Conservation (phyloP, 2,888 invertebrate species). For the Acrobasis repandana region DNA sequence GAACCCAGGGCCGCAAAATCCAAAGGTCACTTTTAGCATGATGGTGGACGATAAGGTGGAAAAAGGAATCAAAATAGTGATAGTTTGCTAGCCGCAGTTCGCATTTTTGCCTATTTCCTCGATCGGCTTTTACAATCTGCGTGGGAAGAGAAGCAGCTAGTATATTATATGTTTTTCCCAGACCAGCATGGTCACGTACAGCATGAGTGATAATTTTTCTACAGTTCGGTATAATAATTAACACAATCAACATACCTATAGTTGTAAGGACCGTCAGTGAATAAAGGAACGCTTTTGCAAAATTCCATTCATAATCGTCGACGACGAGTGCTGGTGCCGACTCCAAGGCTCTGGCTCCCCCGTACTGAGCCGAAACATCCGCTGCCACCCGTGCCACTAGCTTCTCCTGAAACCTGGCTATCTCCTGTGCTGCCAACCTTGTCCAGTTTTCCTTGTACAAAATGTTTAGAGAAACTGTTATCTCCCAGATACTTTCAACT, state of each 20-base stretch:
- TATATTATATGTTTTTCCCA: too few relatives aligned
- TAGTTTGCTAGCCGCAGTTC: too few relatives aligned
- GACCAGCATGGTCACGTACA: too few relatives aligned
- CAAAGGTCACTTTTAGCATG: too few relatives aligned
- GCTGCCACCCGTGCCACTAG: conserved; percentile 89
- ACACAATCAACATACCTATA: conserved; percentile 86
- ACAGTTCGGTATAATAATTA: too few relatives aligned
- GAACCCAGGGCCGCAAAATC: too few relatives aligned
- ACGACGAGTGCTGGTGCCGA: conserved; percentile 67
- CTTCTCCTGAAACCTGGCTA: conserved; percentile 90
- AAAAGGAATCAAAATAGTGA: too few relatives aligned
- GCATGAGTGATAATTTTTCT: too few relatives aligned
- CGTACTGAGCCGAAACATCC: conserved; percentile 85
- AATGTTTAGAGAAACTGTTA: conserved; percentile 93
- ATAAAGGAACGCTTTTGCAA: conserved; percentile 95
- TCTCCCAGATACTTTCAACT: conserved; percentile 96
- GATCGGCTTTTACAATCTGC: too few relatives aligned
- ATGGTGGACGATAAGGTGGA: too few relatives aligned
- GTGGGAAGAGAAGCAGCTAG: too few relatives aligned
- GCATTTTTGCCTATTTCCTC: too few relatives aligned
- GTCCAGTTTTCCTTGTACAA: conserved; percentile 96
- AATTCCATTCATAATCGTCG: conserved; percentile 91
- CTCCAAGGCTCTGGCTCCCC: conserved; percentile 70
- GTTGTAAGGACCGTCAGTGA: conserved; percentile 97
- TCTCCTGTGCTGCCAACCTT: conserved; percentile 87